Base-by-base conservation (phyloP, 2,888 invertebrate genomes). In the Drosophila austrosaltans region DNA sequence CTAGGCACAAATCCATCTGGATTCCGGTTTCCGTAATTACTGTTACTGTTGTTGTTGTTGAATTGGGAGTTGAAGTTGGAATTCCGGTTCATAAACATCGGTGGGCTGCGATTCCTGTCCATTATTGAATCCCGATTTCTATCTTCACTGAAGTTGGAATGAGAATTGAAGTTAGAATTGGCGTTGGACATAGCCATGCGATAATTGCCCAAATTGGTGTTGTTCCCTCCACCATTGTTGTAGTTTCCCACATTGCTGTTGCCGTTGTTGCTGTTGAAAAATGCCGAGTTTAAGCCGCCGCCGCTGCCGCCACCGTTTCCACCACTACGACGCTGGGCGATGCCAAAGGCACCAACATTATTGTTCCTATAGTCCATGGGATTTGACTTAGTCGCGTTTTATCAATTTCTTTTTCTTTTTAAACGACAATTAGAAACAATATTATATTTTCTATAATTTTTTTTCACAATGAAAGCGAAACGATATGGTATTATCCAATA, bases 281-380 rank as follows among this genome's bases (percentile, higher is more conserved):
- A 57, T 39, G 57, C 57, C 57, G 48, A 12, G 48, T 48, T 48
- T 25, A 57, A 57, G 57, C 22, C 12, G 5, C 22, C 12, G 5
- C 71, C 66, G n/a, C 68, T 48, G n/a, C 40, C 66, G 22, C 54
- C 48, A 12, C 40, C 32, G 36, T 32, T 72, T 2, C 57, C 67
- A 39, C 58, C 60, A 10, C 28, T 58, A 54, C 73, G 73, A 30
- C 82, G 83, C 64, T 86, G 86, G 22, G 81, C 82, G 63, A 75
- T 79, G 42, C 83, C 83, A 54, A 79, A 85, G 42, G 81, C 86
- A 61, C 72, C 72, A 39, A 58, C 62, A 30, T 58, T 72, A 30
- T 53, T 86, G 58, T 60, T 72, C 44, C 86, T 71, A 66, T 32
- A 77, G 48, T 82, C 81, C 82, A 82, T 82, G 2, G 7, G 53